These are phyloP conservation scores for Trigoniulus corallinus DNA, from an alignment of 1,140 invertebrate species.

Conservation along the genomic window DNA sequence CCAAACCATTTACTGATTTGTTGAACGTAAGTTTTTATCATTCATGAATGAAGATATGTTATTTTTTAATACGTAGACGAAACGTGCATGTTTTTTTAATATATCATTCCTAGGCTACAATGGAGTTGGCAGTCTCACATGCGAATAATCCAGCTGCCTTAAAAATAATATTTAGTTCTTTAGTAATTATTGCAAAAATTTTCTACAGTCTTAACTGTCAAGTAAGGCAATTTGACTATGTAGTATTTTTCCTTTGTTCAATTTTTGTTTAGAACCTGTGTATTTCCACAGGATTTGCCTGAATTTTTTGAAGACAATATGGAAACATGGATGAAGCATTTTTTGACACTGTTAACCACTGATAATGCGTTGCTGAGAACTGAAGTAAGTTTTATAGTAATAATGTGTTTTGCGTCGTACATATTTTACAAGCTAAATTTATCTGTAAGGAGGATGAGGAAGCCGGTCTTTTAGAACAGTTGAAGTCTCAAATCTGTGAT, in stretches of 20 bases:
- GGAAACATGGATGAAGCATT: constrained; percentile 80
- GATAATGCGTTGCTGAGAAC: constrained; percentile 45
- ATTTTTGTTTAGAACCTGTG: constrained; percentile 2
- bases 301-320: constrained; percentile 99
- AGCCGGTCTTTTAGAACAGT: constrained; percentile 71
- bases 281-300: constrained; percentile 57
- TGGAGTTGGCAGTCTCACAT: constrained; percentile 61
- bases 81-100: background rate
- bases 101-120: constrained; percentile 46
- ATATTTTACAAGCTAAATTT: background rate
- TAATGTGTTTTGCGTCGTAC: background rate
- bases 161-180: constrained; percentile 73
- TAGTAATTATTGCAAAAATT: constrained; percentile 82
- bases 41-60: too few relatives aligned
- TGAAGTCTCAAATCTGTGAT: constrained; percentile 89
- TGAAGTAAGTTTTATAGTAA: constrained; percentile 30
- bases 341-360: constrained; percentile 56
- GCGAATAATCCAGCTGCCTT: constrained; percentile 59
- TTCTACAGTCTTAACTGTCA: constrained; percentile 93
- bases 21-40: constrained; percentile 46
- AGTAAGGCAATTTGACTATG: constrained; percentile 26
- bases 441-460: constrained; percentile 58
- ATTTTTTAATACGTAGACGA: too few relatives aligned
- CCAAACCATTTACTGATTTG: constrained; percentile 78
- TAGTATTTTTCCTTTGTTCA: constrained; percentile 1